Base-by-base conservation (phyloP, 2,113 vertebrate genomes). In the Rhabdornis inornatus region DNA sequence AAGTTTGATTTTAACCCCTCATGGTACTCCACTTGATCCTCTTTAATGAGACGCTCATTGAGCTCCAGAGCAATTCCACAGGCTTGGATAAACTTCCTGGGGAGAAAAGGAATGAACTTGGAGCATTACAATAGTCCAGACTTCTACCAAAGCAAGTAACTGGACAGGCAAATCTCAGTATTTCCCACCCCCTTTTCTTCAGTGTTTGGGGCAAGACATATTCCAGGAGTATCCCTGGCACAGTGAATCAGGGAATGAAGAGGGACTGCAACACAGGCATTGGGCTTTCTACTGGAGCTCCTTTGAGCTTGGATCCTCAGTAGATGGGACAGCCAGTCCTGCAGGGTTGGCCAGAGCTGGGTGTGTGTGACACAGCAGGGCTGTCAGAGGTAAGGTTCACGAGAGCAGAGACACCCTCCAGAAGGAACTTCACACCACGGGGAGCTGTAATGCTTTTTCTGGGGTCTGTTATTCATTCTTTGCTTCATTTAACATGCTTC, bases 1-100 rank as follows among this genome's bases (percentile, higher is more conserved):
- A 99, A 99, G 96, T 99, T 99, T 88, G 97, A 97, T 94, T 99
- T 99, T 28, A 99, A 97, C 25, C 98, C 99, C 95, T 99, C 99
- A 0, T 99, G 99, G 94, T 99, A 99, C 95, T 99, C 99, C 55
- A 98, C 94, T 95, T 99, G 99, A 95, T 99, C 99, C 71, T 99
- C 99, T 93, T 99, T 99, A 92, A 99, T 99, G 61, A 99, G 97
- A 6, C 98, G 97, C 91, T 99, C 99, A 1, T 99, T 99, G 70
- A 99, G 98, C 92, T 99, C 99, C 92, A 99, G 98, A 56, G 99
- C 99, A 92, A 99, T 96, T 93, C 99, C 99, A 96, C 99, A 99
- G 12, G 98, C 99, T 94, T 99, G 98, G 33, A 99, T 98, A 89
- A 99, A 99, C 56, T 98, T 98, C 97, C 99, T 99, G 92, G 40